phyloP scores from a whole-genome alignment of 2,888 invertebrate genomes.

The Rotaria macrura region DNA sequence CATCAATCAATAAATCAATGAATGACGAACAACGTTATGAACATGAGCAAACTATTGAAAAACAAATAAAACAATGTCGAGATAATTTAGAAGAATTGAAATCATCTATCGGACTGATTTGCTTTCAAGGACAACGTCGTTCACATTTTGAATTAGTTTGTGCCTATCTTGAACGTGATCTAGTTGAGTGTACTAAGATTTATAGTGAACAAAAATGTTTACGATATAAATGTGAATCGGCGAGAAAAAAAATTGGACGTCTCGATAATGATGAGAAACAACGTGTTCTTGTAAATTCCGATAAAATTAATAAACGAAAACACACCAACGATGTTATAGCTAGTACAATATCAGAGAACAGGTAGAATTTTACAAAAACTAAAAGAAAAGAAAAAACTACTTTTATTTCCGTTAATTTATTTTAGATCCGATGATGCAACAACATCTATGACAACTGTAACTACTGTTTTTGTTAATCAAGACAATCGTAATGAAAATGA shows the following conservation, averaged over 20 bases:
- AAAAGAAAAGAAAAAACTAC: too few species aligned
- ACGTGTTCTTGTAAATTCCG: background rate
- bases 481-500: background rate
- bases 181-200: constrained; percentile 9
- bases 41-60: background rate
- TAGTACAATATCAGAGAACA: background rate
- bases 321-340: background rate
- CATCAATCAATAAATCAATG: background rate
- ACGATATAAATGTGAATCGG: background rate
- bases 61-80: constrained; percentile 8
- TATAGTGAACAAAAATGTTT: constrained; percentile 13
- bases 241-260: background rate
- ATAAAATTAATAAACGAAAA: background rate
- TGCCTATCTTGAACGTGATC: background rate
- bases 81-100: background rate
- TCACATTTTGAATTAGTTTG: background rate
- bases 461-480: background rate
- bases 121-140: constrained; percentile 17
- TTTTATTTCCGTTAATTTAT: too few species aligned
- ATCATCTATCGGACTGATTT: background rate
- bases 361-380: background rate
- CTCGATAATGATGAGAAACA: background rate
- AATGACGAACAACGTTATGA: background rate
- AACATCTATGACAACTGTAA: background rate
- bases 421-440: background rate